Percentiles rank a stretch among this genome's conserved stretches.
These are phyloP conservation scores for Gnathonemus longibarbis DNA, from an alignment of 2,113 vertebrate species.

Conservation along the genomic window DNA sequence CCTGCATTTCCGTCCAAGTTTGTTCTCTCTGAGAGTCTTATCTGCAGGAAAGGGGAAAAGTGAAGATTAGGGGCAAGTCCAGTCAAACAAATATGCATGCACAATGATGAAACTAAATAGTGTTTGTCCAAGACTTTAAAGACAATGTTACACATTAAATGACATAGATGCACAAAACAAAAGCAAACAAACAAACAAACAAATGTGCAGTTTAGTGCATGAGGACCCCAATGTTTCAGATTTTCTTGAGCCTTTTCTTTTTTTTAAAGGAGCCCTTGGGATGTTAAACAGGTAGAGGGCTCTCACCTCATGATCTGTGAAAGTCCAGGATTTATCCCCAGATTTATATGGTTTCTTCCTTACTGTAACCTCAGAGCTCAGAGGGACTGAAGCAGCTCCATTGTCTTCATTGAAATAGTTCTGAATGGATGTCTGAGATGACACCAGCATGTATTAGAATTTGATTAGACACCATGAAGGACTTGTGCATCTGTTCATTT, in stretches of 20 bases:
- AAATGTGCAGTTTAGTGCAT: not conserved
- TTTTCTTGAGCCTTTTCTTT: not conserved
- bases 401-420: not conserved
- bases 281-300: not conserved
- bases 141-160: not conserved
- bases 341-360: not conserved
- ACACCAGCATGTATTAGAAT: not conserved
- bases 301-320: not conserved
- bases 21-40: slow-evolving; percentile 32
- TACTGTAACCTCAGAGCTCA: not conserved
- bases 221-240: not conserved
- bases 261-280: not conserved
- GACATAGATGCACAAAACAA: not conserved
- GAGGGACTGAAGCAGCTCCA: not conserved
- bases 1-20: slow-evolving; percentile 22
- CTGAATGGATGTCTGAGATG: not conserved
- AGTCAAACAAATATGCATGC: not conserved
- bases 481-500: not conserved
- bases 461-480: not conserved
- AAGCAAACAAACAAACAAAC: not conserved
- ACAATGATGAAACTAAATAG: not conserved
- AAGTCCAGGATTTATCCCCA: not conserved
- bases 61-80: not conserved
- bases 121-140: not conserved
- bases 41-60: not conserved